Evolutionary conservation across 2,888 invertebrate species (phyloP).

Genomic region (Cyaniris semiargus): DNA sequence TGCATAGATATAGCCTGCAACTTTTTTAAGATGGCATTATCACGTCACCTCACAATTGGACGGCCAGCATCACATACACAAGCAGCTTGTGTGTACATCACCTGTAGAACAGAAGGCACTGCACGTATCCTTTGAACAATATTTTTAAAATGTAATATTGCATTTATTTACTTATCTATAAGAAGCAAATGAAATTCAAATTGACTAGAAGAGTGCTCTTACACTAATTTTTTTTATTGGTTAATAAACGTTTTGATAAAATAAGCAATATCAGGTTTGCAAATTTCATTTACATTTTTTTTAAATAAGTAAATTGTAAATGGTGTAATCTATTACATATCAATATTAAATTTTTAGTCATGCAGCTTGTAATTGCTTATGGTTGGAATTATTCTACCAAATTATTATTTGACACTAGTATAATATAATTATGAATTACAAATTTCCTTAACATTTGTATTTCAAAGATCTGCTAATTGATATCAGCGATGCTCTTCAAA

Average conservation of each 20-base stretch:
- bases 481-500: conserved; percentile 97
- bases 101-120: conserved; percentile 96
- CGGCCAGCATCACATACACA: conserved; percentile 94
- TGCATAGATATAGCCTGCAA: conserved; percentile 96
- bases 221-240: too few relatives aligned
- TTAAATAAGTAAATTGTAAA: too few relatives aligned
- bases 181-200: background rate
- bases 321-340: too few relatives aligned
- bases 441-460: conserved; percentile 57
- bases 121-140: conserved; percentile 87
- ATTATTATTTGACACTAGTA: background rate
- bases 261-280: too few relatives aligned
- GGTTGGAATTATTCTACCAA: background rate
- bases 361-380: background rate
- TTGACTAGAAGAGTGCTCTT: too few relatives aligned
- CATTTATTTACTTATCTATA: background rate
- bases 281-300: too few relatives aligned
- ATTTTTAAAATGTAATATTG: conserved; percentile 14
- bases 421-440: background rate
- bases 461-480: conserved; percentile 93
- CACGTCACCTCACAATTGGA: conserved; percentile 92
- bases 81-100: conserved; percentile 98
- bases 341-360: too few relatives aligned
- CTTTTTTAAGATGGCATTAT: conserved; percentile 95
- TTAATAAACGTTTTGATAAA: too few relatives aligned